Percentiles rank a stretch among this genome's conserved stretches.
phyloP scores from a whole-genome alignment of 2,888 invertebrate genomes.

The Hipparchia semele region DNA sequence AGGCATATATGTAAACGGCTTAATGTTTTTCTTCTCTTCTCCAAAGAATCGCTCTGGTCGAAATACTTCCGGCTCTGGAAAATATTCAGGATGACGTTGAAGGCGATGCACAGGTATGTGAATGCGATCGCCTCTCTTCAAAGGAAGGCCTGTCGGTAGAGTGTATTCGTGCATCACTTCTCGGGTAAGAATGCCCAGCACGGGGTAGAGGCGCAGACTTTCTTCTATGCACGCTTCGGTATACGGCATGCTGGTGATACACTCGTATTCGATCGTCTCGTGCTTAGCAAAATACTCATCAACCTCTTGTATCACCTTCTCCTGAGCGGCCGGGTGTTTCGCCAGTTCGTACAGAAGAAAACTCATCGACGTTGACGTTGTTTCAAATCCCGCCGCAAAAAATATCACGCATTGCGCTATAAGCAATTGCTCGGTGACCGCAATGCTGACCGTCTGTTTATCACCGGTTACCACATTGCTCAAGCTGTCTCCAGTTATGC shows the following conservation, averaged over 20 bases:
- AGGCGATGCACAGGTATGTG: conserved; percentile 2
- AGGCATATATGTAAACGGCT: conserved; percentile 7
- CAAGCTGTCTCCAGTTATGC: neutral
- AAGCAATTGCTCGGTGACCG: neutral
- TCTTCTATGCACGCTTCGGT: neutral
- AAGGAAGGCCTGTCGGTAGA: neutral
- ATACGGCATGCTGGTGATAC: neutral
- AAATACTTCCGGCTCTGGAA: conserved; percentile 11
- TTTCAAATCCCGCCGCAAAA: conserved; percentile 7
- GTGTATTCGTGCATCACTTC: conserved; percentile 11
- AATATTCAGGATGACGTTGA: neutral
- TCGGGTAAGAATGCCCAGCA: neutral
- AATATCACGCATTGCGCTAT: conserved; percentile 4
- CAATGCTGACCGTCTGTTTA: neutral
- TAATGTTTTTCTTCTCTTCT: conserved; percentile 10
- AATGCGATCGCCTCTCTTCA: neutral
- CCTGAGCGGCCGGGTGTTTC: neutral
- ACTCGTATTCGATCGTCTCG: neutral
- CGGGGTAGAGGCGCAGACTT: conserved; percentile 2
- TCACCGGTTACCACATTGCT: neutral
- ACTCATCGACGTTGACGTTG: neutral
- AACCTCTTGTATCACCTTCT: conserved; percentile 3
- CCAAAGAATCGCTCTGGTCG: conserved; percentile 14
- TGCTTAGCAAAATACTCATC: conserved; percentile 10
- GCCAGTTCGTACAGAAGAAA: conserved; percentile 9